Base-by-base conservation (phyloP, 2,888 invertebrate species). In the Caenorhabditis zanzibari region DNA sequence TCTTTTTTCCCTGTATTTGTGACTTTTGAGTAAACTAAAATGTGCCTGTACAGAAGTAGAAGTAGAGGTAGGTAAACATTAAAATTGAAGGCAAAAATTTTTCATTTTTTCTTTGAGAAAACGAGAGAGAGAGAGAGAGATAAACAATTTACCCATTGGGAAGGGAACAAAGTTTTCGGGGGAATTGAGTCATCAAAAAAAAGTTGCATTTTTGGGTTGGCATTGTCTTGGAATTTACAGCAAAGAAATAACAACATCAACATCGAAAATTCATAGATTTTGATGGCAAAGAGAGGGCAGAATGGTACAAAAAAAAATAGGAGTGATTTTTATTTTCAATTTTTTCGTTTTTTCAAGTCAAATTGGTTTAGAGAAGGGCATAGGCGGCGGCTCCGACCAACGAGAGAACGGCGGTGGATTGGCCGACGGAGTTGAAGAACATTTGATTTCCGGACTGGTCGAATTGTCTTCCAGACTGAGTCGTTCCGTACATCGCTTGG, bases 401-500 rank as follows among this genome's bases (percentile, higher is more conserved):
- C 12, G 84, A 64, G 9, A 84, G 44, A 19, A 81, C 26, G 22
- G 75, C 79, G 16, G 84, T 54, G 19, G 66, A 64, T 35, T 75
- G 58, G 12, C 61, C 66, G 28, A 84, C 80, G 22, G 80, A 80
- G 66, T 80, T 80, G 66, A 63, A 74, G 56, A 75, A 80, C 9
- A 22, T 24, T 38, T 83, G 79, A 12, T 79, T 79, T 19, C 79
- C 79, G 16, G 58, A 32, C 38, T 80, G 80, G 38, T 80, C 80
- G 68, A 75, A 80, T 63, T 80, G 84, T 64, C 74, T 63, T 68
- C 82, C 82, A 1, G 79, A 77, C n/a, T 54, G 35, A 5, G 80
- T 75, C 24, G 80, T 69, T 66, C 75, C 80, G 68, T 80, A 80
- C 68, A 68, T 44, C 7, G 68, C 59, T 44, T 82, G 77, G 73